Conservation (phyloP, 2,113 vertebrate genomes). For the Anoura caudifer region DNA sequence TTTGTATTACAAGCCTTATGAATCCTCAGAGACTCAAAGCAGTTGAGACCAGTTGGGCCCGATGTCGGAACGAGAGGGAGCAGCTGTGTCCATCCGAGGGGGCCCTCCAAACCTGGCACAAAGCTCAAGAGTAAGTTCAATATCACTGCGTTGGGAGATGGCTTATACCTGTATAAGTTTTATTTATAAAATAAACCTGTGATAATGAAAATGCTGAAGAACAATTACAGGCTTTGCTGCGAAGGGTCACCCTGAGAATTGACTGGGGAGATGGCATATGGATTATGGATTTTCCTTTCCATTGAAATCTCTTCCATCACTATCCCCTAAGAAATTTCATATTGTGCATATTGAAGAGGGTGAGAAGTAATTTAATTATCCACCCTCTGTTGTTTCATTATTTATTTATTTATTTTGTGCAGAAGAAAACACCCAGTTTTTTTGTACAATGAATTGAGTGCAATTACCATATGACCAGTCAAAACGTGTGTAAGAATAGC, state of each 20-base stretch:
- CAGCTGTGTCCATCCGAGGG: background rate
- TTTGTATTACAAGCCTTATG: background rate
- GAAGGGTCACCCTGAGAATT: background rate
- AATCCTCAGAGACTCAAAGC: background rate
- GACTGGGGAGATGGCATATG: background rate
- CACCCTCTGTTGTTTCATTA: background rate
- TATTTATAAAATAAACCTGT: conserved; percentile 38
- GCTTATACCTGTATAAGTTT: background rate
- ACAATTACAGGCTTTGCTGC: background rate
- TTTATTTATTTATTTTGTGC: background rate
- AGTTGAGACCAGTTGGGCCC: background rate
- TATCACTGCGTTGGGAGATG: background rate
- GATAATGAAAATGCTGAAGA: background rate
- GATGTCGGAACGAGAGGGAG: background rate
- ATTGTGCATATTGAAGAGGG: background rate
- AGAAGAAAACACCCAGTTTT: background rate
- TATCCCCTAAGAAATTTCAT: background rate
- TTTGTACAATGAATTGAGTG: background rate
- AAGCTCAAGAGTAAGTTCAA: background rate
- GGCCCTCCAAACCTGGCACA: background rate
- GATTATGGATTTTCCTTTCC: conserved; percentile 47
- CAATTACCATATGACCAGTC: background rate
- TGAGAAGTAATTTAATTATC: background rate
- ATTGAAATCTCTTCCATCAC: background rate
- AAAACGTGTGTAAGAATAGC: background rate